Percentiles rank a stretch among this genome's conserved stretches.
These are phyloP conservation scores for Hipposideros armiger DNA, from an alignment of 2,113 vertebrate species.

Conservation along the genomic window DNA sequence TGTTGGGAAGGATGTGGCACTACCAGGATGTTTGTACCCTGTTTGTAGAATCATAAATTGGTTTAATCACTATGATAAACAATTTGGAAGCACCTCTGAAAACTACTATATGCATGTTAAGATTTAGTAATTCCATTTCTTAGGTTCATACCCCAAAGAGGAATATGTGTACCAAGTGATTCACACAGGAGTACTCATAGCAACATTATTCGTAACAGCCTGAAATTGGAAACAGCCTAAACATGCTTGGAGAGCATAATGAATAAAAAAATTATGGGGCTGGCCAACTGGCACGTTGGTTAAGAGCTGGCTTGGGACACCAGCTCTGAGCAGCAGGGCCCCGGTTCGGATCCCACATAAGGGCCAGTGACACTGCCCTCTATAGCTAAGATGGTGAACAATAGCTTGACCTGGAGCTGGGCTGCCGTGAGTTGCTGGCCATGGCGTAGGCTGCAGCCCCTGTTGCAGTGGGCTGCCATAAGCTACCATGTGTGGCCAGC, in stretches of 20 bases:
- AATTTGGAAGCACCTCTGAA: not conserved
- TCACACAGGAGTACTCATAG: not conserved
- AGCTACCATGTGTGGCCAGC: no score
- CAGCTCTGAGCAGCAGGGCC: no score
- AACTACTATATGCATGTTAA: not conserved
- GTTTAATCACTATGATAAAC: constrained; percentile 3
- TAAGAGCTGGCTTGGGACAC: no score
- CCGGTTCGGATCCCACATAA: no score
- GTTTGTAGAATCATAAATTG: not conserved
- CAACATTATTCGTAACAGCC: not conserved
- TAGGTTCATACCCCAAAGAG: not conserved
- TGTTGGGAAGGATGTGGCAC: not conserved
- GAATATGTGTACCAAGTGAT: not conserved
- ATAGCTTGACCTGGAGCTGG: no score
- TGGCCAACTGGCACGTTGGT: no score
- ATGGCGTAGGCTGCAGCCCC: no score
- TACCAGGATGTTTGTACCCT: not conserved
- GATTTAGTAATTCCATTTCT: not conserved
- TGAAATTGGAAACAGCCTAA: not conserved
- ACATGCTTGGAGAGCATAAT: not conserved
- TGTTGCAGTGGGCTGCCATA: no score
- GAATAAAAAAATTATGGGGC: not conserved
- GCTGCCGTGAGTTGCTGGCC: no score
- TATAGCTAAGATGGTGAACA: no score
- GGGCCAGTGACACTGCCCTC: no score